Base-by-base conservation (phyloP, 2,113 vertebrate species). In the Donacobius atricapilla region DNA sequence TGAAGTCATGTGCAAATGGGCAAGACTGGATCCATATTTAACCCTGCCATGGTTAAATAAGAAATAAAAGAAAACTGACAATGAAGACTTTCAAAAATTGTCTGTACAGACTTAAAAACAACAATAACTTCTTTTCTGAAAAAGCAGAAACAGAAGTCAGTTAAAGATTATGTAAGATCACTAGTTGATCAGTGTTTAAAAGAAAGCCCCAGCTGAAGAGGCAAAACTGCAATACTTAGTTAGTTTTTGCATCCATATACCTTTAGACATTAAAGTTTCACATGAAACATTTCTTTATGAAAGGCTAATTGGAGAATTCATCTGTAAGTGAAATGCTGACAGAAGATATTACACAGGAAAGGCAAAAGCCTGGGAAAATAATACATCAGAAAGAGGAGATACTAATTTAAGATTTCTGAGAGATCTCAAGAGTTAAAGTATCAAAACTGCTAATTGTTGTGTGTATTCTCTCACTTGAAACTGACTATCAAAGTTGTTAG, bases 381-480 rank as follows among this genome's bases (percentile, higher is more conserved):
- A 64, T 30, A 23, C 23, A 61, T 4, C 11, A 88, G 44, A 57
- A 88, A 82, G 56, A 78, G 40, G 28, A 82, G 21, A 40, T 82
- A 37, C 2, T 90, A 1, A 56, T 85, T 90, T 66, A 72, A 17
- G 18, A 4, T 2, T 69, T 92, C 83, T 70, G 65, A 66, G 84
- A 87, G n/a, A 70, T 70, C 44, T 93, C 15, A 42, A 35, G 81
- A 61, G 40, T 31, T 87, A 54, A 80, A 79, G 23, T 63, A 80
- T 83, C 50, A 27, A 53, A 86, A 86, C 57, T 91, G 61, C 47
- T 93, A 76, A 65, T 91, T 56, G 6, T 89, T 91, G 22, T 80
- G 66, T 96, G 66, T 93, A 66, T 95, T 61, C 75, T 96, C 75
- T 94, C 75, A 47, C 92, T 94, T 87, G 45, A 65, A 91, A 72